Evolutionary conservation across 2,797 vertebrate genomes (phyloP).

Genomic region (Distichodus sexfasciatus): DNA sequence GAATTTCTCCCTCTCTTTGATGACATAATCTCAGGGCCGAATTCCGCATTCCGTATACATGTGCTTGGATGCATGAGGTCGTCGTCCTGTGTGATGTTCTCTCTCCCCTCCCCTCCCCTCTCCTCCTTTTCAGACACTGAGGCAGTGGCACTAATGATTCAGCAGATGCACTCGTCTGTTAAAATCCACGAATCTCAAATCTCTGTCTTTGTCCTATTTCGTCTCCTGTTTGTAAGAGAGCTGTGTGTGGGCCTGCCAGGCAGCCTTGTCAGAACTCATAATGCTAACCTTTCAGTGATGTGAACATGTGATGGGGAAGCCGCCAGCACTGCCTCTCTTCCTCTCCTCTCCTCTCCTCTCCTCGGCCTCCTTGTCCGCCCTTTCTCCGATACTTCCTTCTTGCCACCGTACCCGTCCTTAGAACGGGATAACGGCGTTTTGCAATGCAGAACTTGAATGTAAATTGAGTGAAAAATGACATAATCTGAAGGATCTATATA

Average conservation of each 20-base stretch:
- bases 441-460: too few species aligned
- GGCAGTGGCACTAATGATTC: slow-evolving; percentile 15
- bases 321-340: slow-evolving; percentile 59
- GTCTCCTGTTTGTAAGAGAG: slow-evolving; percentile 56
- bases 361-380: slow-evolving; percentile 15
- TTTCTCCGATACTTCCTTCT: slow-evolving; percentile 24
- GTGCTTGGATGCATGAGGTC: background rate
- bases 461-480: too few species aligned
- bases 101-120: background rate
- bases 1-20: too few species aligned
- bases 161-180: slow-evolving; percentile 41
- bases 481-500: too few species aligned
- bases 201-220: slow-evolving; percentile 35
- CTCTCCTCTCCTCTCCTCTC: slow-evolving; percentile 8
- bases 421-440: too few species aligned
- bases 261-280: slow-evolving; percentile 71
- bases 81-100: too few species aligned
- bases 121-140: background rate
- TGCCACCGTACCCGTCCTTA: background rate
- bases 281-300: slow-evolving; percentile 70
- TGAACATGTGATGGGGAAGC: slow-evolving; percentile 69
- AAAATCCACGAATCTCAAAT: slow-evolving; percentile 28
- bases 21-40: background rate
- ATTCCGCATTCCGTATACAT: background rate
- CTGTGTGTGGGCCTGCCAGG: slow-evolving; percentile 65